phyloP scores from a whole-genome alignment of 2,797 vertebrate species.

The Synaphobranchus kaupii region DNA sequence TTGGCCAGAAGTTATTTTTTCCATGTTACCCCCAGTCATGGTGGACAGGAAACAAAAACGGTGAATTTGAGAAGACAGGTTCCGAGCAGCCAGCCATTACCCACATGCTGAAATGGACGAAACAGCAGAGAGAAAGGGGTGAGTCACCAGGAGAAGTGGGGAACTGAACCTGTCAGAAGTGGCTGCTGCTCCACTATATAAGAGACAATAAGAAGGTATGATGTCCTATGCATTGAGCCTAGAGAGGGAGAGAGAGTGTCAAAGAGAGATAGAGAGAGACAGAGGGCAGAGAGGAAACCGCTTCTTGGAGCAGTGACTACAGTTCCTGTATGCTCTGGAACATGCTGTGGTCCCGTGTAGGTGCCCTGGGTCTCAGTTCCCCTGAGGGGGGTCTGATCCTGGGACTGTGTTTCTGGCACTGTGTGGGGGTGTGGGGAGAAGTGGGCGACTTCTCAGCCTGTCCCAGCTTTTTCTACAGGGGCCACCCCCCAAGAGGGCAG shows the following conservation, averaged over 20 bases:
- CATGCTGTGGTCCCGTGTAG: conserved; percentile 35
- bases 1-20: no score
- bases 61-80: conserved; percentile 14
- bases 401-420: conserved; percentile 40
- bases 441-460: conserved; percentile 60
- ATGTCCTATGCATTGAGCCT: not conserved
- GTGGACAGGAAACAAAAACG: not conserved
- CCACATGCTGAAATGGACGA: not conserved
- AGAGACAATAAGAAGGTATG: conserved; percentile 28
- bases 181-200: conserved; percentile 38
- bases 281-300: not conserved
- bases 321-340: not conserved
- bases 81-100: conserved; percentile 30
- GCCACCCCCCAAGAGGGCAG: conserved; percentile 52
- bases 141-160: not conserved
- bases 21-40: not conserved
- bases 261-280: not conserved
- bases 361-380: conserved; percentile 10
- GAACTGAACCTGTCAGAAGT: conserved; percentile 10
- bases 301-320: not conserved
- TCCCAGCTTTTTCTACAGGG: conserved; percentile 57
- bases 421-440: conserved; percentile 48
- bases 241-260: not conserved
- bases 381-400: conserved; percentile 39
- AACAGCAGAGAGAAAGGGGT: conserved; percentile 42